Conservation (phyloP, 1,140 invertebrate species). For the Monomorium pharaonis region DNA sequence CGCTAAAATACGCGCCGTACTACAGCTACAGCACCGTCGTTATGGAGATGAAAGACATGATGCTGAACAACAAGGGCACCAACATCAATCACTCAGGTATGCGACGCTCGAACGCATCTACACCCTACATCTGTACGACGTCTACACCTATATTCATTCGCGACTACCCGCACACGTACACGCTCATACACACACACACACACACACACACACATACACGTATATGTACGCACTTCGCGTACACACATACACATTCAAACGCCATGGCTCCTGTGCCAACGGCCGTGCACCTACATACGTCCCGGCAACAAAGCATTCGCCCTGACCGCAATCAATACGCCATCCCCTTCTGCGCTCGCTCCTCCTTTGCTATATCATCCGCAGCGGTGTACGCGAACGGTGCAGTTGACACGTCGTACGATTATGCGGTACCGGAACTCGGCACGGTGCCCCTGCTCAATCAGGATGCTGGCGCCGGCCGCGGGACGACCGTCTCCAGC, state of each 20-base stretch:
- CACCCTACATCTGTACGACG: neutral
- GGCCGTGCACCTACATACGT: slow-evolving; percentile 54
- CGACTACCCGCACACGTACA: neutral
- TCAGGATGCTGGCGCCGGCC: slow-evolving; percentile 72
- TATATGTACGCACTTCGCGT: neutral
- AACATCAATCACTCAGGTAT: slow-evolving; percentile 84
- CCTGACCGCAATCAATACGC: slow-evolving; percentile 82
- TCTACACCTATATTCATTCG: neutral
- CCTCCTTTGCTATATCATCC: slow-evolving; percentile 81
- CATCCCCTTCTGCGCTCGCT: slow-evolving; percentile 57
- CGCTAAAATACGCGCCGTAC: slow-evolving; percentile 90
- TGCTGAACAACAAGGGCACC: slow-evolving; percentile 87
- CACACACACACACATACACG: neutral
- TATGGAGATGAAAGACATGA: slow-evolving; percentile 91
- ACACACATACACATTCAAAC: slow-evolving; percentile 21
- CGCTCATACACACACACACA: neutral
- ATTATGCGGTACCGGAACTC: slow-evolving; percentile 91
- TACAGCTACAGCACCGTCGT: slow-evolving; percentile 92
- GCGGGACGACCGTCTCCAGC: slow-evolving; percentile 67
- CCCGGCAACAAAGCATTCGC: slow-evolving; percentile 75
- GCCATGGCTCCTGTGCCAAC: slow-evolving; percentile 32
- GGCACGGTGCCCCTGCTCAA: slow-evolving; percentile 89
- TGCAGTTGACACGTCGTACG: slow-evolving; percentile 87
- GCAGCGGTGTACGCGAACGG: slow-evolving; percentile 83
- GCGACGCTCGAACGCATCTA: slow-evolving; percentile 55